Evolutionary conservation across 2,113 vertebrate genomes (phyloP).

Genomic region (Orycteropus afer): DNA sequence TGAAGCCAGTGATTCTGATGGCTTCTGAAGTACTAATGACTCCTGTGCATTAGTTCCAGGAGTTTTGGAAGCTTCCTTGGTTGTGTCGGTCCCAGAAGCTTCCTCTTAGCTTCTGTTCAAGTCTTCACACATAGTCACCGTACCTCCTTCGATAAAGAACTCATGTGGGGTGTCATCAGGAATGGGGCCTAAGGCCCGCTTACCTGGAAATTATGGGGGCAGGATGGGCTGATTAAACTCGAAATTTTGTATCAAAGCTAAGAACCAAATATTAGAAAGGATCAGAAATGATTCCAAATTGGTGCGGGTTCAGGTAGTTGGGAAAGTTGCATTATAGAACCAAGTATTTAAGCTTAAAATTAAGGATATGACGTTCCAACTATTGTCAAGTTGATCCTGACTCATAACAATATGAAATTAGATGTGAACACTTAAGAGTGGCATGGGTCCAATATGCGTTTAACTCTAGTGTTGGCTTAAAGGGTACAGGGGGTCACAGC

Average conservation of each 20-base stretch:
- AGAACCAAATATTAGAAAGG: neutral
- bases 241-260: neutral
- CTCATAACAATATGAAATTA: neutral
- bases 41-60: neutral
- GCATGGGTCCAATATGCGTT: neutral
- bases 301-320: neutral
- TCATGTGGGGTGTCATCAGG: neutral
- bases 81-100: neutral
- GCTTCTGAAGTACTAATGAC: neutral
- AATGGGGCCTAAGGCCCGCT: neutral
- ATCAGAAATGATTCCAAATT: neutral
- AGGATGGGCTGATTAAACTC: neutral
- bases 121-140: neutral
- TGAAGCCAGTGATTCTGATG: neutral
- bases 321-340: neutral
- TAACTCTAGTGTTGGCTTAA: neutral
- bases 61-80: neutral
- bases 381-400: neutral
- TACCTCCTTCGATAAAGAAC: neutral
- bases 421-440: neutral
- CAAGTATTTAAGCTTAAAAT: conserved; percentile 8
- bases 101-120: neutral
- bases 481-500: neutral
- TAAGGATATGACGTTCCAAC: neutral
- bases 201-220: neutral